These are phyloP conservation scores for Ctena decussata DNA, from an alignment of 2,888 invertebrate species.

Conservation along the genomic window DNA sequence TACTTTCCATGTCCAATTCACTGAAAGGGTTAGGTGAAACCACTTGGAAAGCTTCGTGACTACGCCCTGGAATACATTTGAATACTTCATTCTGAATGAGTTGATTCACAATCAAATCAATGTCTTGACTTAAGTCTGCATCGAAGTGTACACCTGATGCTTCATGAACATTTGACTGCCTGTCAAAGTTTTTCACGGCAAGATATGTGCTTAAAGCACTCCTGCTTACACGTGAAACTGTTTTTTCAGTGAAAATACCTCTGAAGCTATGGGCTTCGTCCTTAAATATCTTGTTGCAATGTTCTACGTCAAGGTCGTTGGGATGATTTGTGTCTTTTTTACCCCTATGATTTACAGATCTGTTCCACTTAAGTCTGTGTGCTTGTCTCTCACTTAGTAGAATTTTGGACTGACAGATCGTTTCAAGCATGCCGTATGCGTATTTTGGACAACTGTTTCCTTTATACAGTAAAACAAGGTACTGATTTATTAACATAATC, in stretches of 20 bases:
- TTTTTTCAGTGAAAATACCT: constrained; percentile 49
- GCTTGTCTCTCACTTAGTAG: constrained; percentile 36
- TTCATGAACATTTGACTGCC: background rate
- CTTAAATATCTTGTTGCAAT: constrained; percentile 49
- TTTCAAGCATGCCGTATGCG: constrained; percentile 51
- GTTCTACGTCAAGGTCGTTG: too few species aligned
- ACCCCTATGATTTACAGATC: constrained; percentile 52
- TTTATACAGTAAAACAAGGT: constrained; percentile 31
- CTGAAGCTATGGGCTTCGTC: too few species aligned
- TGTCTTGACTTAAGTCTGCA: constrained; percentile 17
- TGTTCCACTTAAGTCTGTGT: constrained; percentile 48
- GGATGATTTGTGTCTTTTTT: constrained; percentile 38
- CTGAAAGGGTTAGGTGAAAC: background rate
- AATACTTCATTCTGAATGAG: background rate
- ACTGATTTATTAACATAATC: constrained; percentile 36
- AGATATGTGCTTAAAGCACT: background rate
- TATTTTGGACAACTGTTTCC: constrained; percentile 48
- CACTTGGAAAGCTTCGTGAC: background rate
- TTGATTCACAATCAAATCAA: background rate
- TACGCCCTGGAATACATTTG: background rate
- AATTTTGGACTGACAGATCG: constrained; percentile 33
- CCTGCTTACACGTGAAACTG: constrained; percentile 42
- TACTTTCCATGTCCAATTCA: background rate
- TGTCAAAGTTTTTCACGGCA: background rate
- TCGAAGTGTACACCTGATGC: too few species aligned